Percentiles rank a stretch among this genome's conserved stretches.
Conservation (phyloP, 2,113 vertebrate species). For the Meleagris gallopavo region DNA sequence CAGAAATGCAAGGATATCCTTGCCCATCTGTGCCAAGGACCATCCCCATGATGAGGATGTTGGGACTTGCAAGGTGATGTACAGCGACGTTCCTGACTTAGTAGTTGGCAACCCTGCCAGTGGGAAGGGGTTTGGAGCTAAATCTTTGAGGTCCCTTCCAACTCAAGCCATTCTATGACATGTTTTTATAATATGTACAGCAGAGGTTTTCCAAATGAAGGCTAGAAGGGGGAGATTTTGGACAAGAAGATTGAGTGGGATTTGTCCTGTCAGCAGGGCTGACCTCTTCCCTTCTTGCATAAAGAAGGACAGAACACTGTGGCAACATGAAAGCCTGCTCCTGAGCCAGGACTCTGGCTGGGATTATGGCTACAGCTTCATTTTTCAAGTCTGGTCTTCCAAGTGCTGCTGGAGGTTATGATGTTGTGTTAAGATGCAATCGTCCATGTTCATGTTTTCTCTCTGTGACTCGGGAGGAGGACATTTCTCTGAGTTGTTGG, state of each 20-base stretch:
- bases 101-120: too few relatives aligned
- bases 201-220: neutral
- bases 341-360: constrained; percentile 21
- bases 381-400: constrained; percentile 7
- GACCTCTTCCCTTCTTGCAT: neutral
- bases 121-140: too few relatives aligned
- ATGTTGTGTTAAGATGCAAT: constrained; percentile 47
- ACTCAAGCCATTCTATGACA: too few relatives aligned
- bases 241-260: neutral
- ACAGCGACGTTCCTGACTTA: too few relatives aligned
- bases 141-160: too few relatives aligned
- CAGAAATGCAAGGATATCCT: neutral
- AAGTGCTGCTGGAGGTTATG: constrained; percentile 10
- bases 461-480: neutral
- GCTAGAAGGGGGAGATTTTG: neutral
- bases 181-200: too few relatives aligned
- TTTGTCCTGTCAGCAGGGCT: neutral
- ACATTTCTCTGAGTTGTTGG: constrained; percentile 23
- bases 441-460: neutral
- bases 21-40: neutral
- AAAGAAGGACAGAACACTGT: neutral
- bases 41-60: neutral
- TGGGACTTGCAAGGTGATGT: neutral
- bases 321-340: constrained; percentile 3
- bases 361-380: fast-evolving